Conservation (phyloP, 37 sponge, comb jelly and placozoan species). For the Hormiphora californensis region DNA sequence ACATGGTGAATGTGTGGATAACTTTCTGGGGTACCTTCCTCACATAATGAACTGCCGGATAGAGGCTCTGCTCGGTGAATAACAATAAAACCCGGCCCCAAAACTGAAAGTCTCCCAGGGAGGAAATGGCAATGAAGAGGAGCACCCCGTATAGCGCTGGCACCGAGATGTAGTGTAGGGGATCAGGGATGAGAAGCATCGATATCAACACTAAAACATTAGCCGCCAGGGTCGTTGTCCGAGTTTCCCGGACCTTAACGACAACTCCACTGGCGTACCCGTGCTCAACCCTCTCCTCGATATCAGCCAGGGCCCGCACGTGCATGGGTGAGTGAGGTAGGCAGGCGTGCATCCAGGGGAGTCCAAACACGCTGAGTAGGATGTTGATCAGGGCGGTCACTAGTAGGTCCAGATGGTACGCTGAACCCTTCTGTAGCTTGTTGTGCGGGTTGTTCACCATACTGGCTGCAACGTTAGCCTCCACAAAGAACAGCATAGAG, state of each 20-base stretch:
- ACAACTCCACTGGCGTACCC: conserved; percentile 23
- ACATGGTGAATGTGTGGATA: conserved; percentile 21
- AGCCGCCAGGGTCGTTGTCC: conserved; percentile 22
- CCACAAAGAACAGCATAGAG: conserved; percentile 43
- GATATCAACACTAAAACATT: conserved; percentile 37
- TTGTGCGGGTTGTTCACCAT: conserved; percentile 45
- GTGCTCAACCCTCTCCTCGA: conserved; percentile 37
- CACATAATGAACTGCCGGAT: conserved; percentile 33
- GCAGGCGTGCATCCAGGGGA: conserved; percentile 53
- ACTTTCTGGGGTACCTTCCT: conserved; percentile 51
- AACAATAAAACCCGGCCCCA: conserved; percentile 29
- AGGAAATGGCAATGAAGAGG: conserved; percentile 21
- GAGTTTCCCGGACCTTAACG: conserved; percentile 6
- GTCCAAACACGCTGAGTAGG: conserved; percentile 27
- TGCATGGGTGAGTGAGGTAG: conserved; percentile 42
- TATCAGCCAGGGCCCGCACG: conserved; percentile 29
- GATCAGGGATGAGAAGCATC: conserved; percentile 18
- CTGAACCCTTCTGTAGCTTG: conserved; percentile 39
- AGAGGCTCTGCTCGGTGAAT: conserved; percentile 36
- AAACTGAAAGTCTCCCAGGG: conserved; percentile 10
- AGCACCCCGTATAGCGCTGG: conserved; percentile 44
- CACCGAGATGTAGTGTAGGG: conserved; percentile 13
- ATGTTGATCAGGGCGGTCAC: conserved; percentile 43
- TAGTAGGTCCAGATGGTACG: conserved; percentile 23
- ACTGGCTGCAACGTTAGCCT: conserved; percentile 42